phyloP scores from a whole-genome alignment of 2,113 vertebrate species.

The Eupsittula cactorum region DNA sequence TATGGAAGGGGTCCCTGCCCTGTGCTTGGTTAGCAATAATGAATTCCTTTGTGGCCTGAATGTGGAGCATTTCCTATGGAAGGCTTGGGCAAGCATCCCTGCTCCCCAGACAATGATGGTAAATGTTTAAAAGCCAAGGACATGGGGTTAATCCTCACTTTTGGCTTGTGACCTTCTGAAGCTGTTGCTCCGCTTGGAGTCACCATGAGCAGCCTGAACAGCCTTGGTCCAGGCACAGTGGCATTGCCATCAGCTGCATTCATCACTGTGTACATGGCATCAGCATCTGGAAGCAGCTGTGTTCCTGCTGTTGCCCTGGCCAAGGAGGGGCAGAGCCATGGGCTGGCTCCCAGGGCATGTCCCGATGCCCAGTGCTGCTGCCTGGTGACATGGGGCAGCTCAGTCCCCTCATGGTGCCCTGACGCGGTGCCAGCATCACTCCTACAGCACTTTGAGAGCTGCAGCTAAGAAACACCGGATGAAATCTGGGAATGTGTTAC shows the following conservation, averaged over 20 bases:
- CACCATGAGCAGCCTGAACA: background rate
- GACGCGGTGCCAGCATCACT: fast-evolving
- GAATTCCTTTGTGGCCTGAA: background rate
- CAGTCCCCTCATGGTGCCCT: background rate
- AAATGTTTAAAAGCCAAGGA: conserved; percentile 60
- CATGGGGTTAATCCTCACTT: background rate
- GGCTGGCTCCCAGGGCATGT: background rate
- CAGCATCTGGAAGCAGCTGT: fast-evolving
- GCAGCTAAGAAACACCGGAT: background rate
- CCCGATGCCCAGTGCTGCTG: background rate
- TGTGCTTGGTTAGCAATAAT: background rate
- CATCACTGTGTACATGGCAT: fast-evolving
- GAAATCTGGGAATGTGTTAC: background rate
- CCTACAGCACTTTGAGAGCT: fast-evolving
- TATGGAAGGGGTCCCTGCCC: background rate
- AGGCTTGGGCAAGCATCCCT: background rate
- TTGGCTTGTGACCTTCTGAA: background rate
- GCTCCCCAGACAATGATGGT: background rate
- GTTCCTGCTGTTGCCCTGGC: background rate
- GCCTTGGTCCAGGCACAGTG: fast-evolving
- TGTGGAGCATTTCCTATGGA: background rate
- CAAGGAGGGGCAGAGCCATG: background rate
- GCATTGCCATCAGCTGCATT: fast-evolving
- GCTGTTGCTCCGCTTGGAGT: background rate
- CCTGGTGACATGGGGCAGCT: background rate